A percentile compares a stretch with the other conserved stretches of the same genome.
Evolutionary conservation across 1,140 invertebrate genomes (phyloP).

Genomic region (Bombus difficillimus): DNA sequence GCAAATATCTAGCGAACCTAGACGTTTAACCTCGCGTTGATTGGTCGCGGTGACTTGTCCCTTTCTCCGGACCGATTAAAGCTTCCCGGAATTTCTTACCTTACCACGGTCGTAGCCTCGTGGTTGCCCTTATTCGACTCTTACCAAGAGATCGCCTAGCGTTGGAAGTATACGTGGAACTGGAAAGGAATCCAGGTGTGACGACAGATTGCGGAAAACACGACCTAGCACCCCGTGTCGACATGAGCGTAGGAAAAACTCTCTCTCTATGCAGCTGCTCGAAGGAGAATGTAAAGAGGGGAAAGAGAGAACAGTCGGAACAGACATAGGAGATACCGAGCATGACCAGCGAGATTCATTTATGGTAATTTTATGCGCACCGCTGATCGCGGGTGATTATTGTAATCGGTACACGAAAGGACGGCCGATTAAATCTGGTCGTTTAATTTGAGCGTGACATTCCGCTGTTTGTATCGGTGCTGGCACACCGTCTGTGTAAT

Average conservation of each 20-base stretch:
- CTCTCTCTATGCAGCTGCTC: not conserved
- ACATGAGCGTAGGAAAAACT: not conserved
- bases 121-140: not conserved
- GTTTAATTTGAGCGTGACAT: constrained; percentile 61
- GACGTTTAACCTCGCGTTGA: constrained; percentile 21
- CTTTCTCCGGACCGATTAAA: not conserved
- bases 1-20: constrained; percentile 44
- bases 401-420: constrained; percentile 62
- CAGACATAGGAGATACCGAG: constrained; percentile 38
- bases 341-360: constrained; percentile 58
- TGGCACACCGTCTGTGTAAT: not conserved
- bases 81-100: not conserved
- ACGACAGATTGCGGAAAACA: constrained; percentile 11
- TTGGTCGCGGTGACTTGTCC: not conserved
- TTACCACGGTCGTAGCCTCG: too few species aligned
- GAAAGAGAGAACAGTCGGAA: not conserved
- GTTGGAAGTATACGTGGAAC: not conserved
- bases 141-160: too few species aligned
- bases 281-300: not conserved
- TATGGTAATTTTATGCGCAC: constrained; percentile 69
- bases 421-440: constrained; percentile 65
- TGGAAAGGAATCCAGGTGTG: constrained; percentile 27
- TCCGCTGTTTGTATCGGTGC: not conserved
- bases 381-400: constrained; percentile 69
- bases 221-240: not conserved